These are phyloP conservation scores for Nephrotoma guestfalica DNA, from an alignment of 2,888 invertebrate species.

Conservation along the genomic window DNA sequence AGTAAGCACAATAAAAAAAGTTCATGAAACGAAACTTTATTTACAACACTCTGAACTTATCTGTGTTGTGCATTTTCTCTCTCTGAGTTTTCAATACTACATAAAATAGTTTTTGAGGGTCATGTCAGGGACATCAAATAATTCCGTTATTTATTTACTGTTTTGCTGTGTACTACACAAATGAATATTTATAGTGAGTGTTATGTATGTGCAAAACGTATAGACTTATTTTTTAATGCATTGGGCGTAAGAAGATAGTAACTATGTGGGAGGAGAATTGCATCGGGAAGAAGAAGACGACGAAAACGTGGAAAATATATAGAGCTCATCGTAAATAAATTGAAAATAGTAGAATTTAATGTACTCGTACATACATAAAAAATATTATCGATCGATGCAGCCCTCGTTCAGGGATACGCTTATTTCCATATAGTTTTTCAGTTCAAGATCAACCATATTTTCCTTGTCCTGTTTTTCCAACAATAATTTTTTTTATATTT, in stretches of 20 bases:
- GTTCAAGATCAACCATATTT: conserved; percentile 1
- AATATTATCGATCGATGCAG: background rate
- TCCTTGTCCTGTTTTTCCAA: background rate
- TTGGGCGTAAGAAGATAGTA: background rate
- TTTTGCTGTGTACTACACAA: background rate
- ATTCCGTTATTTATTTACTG: background rate
- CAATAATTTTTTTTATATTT: background rate
- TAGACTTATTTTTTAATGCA: background rate
- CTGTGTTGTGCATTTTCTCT: background rate
- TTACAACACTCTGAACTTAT: background rate
- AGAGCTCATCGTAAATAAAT: background rate
- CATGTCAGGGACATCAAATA: background rate
- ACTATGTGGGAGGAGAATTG: background rate
- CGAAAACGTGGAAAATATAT: background rate
- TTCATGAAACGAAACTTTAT: background rate
- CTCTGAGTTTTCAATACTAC: background rate
- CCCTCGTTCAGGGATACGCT: background rate
- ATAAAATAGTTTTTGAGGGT: background rate
- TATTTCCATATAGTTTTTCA: background rate
- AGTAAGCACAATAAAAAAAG: background rate
- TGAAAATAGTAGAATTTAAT: background rate
- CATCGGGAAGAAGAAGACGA: background rate
- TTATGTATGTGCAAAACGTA: background rate
- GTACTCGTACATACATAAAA: background rate
- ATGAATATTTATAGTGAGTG: background rate